A percentile compares a stretch with the other conserved stretches of the same genome.
These are phyloP conservation scores for Drosophila novamexicana DNA, from an alignment of 1,140 invertebrate species.

Conservation along the genomic window DNA sequence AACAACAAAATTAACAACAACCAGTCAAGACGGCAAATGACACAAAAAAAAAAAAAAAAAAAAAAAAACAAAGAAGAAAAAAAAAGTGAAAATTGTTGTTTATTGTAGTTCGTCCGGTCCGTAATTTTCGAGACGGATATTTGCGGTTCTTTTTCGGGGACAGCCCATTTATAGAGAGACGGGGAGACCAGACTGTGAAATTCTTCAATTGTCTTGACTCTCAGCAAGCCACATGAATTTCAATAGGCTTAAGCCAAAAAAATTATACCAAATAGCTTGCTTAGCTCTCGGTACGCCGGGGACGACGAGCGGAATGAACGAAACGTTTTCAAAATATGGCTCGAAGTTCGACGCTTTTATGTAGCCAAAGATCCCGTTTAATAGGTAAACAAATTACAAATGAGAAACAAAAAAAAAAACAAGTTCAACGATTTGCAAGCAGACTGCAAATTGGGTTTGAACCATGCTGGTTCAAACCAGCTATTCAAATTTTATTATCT, in stretches of 20 bases:
- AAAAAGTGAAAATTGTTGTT: slow-evolving; percentile 76
- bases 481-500: too few species aligned
- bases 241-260: slow-evolving; percentile 28
- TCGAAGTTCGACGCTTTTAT: too few species aligned
- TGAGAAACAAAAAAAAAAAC: too few species aligned
- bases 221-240: slow-evolving; percentile 32
- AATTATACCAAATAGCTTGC: slow-evolving; percentile 7
- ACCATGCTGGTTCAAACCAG: too few species aligned
- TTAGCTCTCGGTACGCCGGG: too few species aligned
- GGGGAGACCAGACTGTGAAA: slow-evolving; percentile 1
- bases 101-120: slow-evolving; percentile 65
- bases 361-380: too few species aligned
- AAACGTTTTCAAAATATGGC: too few species aligned
- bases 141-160: slow-evolving; percentile 66
- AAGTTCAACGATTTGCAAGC: too few species aligned
- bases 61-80: background rate
- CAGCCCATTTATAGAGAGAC: slow-evolving; percentile 52
- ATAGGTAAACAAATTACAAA: too few species aligned
- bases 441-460: too few species aligned
- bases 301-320: too few species aligned
- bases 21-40: slow-evolving; percentile 35
- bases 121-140: slow-evolving; percentile 67
- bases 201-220: slow-evolving; percentile 23
- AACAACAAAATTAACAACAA: slow-evolving; percentile 48
- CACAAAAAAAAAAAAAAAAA: slow-evolving; percentile 67